phyloP scores from a whole-genome alignment of 1,140 invertebrate genomes.

The Drosophila azteca region DNA sequence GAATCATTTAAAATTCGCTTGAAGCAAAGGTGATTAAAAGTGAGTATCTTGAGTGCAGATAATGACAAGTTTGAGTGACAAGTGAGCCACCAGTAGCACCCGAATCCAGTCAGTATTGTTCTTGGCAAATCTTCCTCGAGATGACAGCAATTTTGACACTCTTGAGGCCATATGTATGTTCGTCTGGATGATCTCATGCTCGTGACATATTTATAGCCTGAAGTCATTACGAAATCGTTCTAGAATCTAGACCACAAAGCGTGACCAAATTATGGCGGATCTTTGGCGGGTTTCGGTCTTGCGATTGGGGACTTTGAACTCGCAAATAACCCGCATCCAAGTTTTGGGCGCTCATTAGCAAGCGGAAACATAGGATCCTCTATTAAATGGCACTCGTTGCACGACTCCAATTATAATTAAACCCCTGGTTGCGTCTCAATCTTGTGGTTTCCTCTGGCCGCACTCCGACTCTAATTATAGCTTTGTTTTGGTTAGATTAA shows the following conservation, averaged over 20 bases:
- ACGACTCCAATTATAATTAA: conserved; percentile 22
- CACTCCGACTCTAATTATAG: neutral
- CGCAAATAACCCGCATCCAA: neutral
- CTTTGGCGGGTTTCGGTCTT: neutral
- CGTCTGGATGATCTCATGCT: conserved; percentile 42
- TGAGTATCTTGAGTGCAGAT: conserved; percentile 36
- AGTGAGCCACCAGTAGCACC: neutral
- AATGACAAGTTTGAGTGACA: conserved; percentile 14
- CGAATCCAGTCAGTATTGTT: conserved; percentile 11
- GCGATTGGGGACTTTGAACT: conserved; percentile 8
- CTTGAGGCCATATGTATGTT: neutral
- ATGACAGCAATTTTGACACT: conserved; percentile 27
- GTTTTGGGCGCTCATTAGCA: conserved; percentile 22
- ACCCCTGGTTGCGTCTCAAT: conserved; percentile 7
- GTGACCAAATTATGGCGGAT: conserved; percentile 33
- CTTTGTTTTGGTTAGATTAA: neutral
- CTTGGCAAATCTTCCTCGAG: conserved; percentile 3
- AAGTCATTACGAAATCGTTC: conserved; percentile 30
- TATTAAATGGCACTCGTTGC: conserved; percentile 29
- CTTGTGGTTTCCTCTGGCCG: conserved; percentile 18
- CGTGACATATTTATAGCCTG: conserved; percentile 25
- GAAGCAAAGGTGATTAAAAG: conserved; percentile 34
- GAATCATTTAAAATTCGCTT: conserved; percentile 44
- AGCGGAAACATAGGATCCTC: conserved; percentile 26
- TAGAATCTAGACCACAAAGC: conserved; percentile 23